Base-by-base conservation (phyloP, 2,888 invertebrate species). In the Bellardia bayeri region DNA sequence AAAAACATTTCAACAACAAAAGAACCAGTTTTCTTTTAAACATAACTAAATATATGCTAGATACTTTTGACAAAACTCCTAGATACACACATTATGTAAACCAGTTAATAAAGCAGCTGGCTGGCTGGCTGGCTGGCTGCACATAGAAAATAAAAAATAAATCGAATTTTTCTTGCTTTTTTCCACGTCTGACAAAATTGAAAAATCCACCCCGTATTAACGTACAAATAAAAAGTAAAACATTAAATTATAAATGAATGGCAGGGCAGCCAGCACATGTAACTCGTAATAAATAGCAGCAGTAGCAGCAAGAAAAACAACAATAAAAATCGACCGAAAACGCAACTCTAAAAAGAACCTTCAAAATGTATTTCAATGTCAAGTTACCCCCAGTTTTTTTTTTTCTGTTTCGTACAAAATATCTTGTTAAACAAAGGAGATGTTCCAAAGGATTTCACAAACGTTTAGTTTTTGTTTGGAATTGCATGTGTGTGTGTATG, bases 311-410 rank as follows among this genome's bases (percentile, higher is more conserved):
- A 23, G 23, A 66, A 61, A 16, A 33, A 23, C 42, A 68, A 66
- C 14, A 56, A 58, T 11, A 37, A 54, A 58, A 78, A 71, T n/a
- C 30, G 33, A 4, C n/a, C 49, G 14, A 69, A 74, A 33, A 69
- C 64, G 68, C 74, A 71, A 71, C 74, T 78, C 49, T 13, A 58
- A 63, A 82, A 87, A 88, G 86, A 89, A 89, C 89, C 89, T 89
- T 89, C 89, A 89, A 89, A 89, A 88, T 88, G 87, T 86, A 86
- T 88, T 89, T 89, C 89, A 89, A 89, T 89, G 89, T 89, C 89
- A 89, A 86, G 88, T 82, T 82, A 88, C 85, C 85, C 84, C 86
- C 84, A 88, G 78, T 88, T 82, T 49, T 33, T n/a, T n/a, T 3
- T 49, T 13, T 7, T n/a, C 4, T 45, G 51, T 51, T 13, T 45